These are phyloP conservation scores for Drosophila suboccidentalis DNA, from an alignment of 2,888 invertebrate genomes.

Conservation along the genomic window DNA sequence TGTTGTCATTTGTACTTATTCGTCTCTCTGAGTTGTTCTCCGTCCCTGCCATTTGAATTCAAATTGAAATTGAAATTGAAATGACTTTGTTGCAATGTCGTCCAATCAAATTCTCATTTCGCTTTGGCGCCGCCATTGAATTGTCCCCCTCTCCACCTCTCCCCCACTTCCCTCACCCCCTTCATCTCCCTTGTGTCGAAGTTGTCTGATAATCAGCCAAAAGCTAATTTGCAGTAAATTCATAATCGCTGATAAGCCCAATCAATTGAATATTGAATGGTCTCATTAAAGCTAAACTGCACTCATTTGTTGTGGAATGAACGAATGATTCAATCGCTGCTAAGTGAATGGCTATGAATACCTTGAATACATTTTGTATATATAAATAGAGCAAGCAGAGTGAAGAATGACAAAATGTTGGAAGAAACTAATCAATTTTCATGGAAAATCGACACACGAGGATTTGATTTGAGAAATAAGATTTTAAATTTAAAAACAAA, in stretches of 20 bases:
- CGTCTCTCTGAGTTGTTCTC: constrained; percentile 16
- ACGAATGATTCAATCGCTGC: background rate
- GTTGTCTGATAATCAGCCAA: background rate
- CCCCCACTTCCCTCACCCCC: background rate
- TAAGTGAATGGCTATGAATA: constrained; percentile 11
- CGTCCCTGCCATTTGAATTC: constrained; percentile 57
- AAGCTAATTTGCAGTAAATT: background rate
- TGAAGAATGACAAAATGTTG: too few species aligned
- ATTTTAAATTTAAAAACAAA: too few species aligned
- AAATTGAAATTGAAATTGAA: constrained; percentile 65
- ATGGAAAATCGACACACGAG: too few species aligned
- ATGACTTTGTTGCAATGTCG: constrained; percentile 78
- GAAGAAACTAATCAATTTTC: too few species aligned
- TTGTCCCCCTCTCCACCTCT: background rate
- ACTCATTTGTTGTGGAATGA: background rate
- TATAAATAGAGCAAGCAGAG: too few species aligned
- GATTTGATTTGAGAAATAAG: too few species aligned
- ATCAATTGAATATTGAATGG: constrained; percentile 15
- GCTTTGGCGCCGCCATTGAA: constrained; percentile 14
- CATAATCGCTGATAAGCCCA: constrained; percentile 20
- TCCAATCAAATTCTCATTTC: constrained; percentile 56
- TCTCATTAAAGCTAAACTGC: constrained; percentile 9
- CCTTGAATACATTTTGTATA: background rate
- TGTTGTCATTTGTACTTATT: constrained; percentile 63
- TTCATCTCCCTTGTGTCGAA: background rate